Evolutionary conservation across 2,888 invertebrate species (phyloP).

Genomic region (Amphipoea lucens): DNA sequence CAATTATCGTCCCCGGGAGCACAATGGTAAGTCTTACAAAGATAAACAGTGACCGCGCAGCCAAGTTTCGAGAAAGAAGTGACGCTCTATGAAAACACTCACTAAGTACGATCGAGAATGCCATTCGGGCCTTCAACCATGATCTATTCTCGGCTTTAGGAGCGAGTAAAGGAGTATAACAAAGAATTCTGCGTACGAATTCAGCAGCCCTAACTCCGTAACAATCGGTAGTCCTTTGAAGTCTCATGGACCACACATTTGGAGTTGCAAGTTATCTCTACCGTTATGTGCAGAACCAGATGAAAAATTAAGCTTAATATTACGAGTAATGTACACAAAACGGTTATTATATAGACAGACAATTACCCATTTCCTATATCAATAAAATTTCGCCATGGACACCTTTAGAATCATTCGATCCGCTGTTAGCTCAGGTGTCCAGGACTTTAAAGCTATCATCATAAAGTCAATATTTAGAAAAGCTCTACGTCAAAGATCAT

Average conservation of each 20-base stretch:
- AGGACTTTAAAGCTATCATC: conserved; percentile 78
- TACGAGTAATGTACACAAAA: neutral
- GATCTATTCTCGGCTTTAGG: conserved; percentile 45
- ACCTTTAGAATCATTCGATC: conserved; percentile 50
- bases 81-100: conserved; percentile 76
- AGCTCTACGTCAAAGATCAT: conserved; percentile 81
- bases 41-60: conserved; percentile 81
- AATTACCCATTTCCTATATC: conserved; percentile 34
- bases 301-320: neutral
- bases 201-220: conserved; percentile 38
- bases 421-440: conserved; percentile 86
- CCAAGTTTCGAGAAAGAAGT: conserved; percentile 72
- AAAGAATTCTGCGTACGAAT: conserved; percentile 64
- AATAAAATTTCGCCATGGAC: conserved; percentile 58
- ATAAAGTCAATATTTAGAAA: conserved; percentile 82
- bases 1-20: conserved; percentile 82
- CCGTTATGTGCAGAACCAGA: neutral
- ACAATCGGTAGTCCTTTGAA: conserved; percentile 63
- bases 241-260: conserved; percentile 68
- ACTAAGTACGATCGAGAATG: conserved; percentile 63
- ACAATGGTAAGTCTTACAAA: conserved; percentile 83
- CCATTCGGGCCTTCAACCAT: conserved; percentile 48
- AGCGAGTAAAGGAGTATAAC: conserved; percentile 58
- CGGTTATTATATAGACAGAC: conserved; percentile 1
- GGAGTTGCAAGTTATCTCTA: conserved; percentile 28